Base-by-base conservation (phyloP, 2,113 vertebrate genomes). In the Erythrolamprus reginae region DNA sequence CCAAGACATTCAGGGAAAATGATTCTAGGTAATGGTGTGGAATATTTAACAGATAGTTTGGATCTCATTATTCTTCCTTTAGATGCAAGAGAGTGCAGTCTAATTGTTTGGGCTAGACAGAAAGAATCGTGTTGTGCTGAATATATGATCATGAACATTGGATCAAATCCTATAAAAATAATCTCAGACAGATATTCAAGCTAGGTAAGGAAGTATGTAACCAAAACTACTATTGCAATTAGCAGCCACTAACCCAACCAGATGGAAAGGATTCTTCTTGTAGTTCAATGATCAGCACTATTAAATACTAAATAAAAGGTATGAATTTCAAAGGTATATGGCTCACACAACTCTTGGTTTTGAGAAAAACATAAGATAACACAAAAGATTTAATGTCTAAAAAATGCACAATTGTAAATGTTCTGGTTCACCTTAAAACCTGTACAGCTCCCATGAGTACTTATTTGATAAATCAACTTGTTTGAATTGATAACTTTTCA, bases 51-150 rank as follows among this genome's bases (percentile, higher is more conserved):
- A 88, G 88, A 10, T 50, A 2, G 52, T 42, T 87, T 51, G 91
- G 89, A 93, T 84, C 93, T 92, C 91, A 50, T 95, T 94, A 94
- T 88, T 92, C 91, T 65, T 88, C n/a, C 87, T 86, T 26, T 89
- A 77, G 17, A 77, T 77, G 65, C 33, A 77, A 21, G 82, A 84
- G 50, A 87, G 90, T 50, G 88, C 0, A 0, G 19, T 3, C 33
- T 0, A 9, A 53, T 38, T 10, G 15, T 17, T 48, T 23, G 47
- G 10, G 84, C 83, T 0, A 0, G 87, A 58, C 90, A 61, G 28
- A n/a, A 86, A 17, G 7, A 33, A 70, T 77, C n/a, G 0, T 0
- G 84, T 48, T 87, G 0, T 0, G 13, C 56, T 65, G 4, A 38
- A 51, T 3, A 53, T 4, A 5, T 28, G 17, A 55, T n/a, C 45